Conservation (phyloP, 2,113 vertebrate genomes). For the Sceloporus undulatus region DNA sequence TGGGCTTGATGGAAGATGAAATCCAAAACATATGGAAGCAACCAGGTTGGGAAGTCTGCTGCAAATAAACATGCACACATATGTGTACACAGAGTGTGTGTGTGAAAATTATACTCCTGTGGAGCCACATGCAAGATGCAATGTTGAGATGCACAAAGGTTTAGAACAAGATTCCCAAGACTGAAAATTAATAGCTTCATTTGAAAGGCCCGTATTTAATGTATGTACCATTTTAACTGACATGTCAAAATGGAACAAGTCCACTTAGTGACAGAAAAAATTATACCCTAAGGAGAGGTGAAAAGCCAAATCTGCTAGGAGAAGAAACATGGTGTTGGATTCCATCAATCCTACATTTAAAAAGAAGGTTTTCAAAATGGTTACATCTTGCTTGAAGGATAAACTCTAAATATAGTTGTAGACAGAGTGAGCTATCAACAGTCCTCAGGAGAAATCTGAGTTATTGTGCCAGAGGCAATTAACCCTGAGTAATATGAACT, state of each 20-base stretch:
- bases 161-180: constrained; percentile 8
- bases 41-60: neutral
- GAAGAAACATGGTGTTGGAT: constrained; percentile 27
- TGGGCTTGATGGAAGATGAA: neutral
- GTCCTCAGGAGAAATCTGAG: constrained; percentile 64
- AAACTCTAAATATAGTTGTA: constrained; percentile 70
- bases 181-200: constrained; percentile 20
- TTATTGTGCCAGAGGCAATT: constrained; percentile 72
- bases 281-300: constrained; percentile 8
- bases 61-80: neutral
- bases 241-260: constrained; percentile 1
- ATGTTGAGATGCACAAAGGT: fast-evolving
- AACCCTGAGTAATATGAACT: constrained; percentile 71
- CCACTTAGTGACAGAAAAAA: constrained; percentile 42
- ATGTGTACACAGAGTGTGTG: neutral
- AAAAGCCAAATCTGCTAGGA: constrained; percentile 22
- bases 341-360: constrained; percentile 39
- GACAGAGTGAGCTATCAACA: constrained; percentile 58
- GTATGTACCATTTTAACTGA: constrained; percentile 25
- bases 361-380: constrained; percentile 62
- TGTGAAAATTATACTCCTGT: neutral
- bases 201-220: neutral
- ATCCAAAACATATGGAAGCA: neutral
- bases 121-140: neutral
- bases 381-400: constrained; percentile 48